Base-by-base conservation (phyloP, 2,113 vertebrate genomes). In the Sturnus vulgaris region DNA sequence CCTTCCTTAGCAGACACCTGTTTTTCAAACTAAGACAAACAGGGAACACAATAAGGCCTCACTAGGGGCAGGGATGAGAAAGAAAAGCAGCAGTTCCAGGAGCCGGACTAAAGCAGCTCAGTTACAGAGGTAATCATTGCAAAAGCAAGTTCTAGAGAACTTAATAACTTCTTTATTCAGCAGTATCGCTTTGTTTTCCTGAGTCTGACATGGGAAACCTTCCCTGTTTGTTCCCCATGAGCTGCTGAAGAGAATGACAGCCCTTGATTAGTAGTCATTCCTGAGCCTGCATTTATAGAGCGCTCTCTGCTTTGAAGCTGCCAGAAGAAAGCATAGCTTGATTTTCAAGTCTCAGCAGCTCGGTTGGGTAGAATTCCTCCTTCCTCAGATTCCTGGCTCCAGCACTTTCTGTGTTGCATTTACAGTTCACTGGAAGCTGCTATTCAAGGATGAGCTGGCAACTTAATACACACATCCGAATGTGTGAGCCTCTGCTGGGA, bases 401-500 rank as follows among this genome's bases (percentile, higher is more conserved):
- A 86, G 80, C 79, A 92, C 1, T 1, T 50, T 77, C 85, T 56
- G 50, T 0, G 0, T 2, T 46, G 73, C 77, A 13, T 66, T 88
- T 63, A 42, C 77, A 84, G 60, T 37, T 92, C 64, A 63, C 42
- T 63, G 60, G 40, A 89, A 65, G 77, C 65, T 84, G 69, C 87
- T 96, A 68, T 89, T 95, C 80, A 92, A 89, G 87, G 93, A 82
- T 91, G 84, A 94, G 87, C 69, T 81, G 81, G 92, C 77, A 86
- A 78, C 75, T 86, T 59, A 84, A 91, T 69, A 75, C 42, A 33
- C 23, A 57, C 1, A 5, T 78, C 81, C 23, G 23, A 59, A 23
- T 4, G 25, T 0, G 5, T 4, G 50, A 46, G 71, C 18, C 61
- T 85, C 63, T 46, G 57, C 76, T 40, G 49, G 72, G 82, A 39